These are phyloP conservation scores for Oreotrochilus melanogaster DNA, from an alignment of 2,113 vertebrate genomes.

Conservation along the genomic window DNA sequence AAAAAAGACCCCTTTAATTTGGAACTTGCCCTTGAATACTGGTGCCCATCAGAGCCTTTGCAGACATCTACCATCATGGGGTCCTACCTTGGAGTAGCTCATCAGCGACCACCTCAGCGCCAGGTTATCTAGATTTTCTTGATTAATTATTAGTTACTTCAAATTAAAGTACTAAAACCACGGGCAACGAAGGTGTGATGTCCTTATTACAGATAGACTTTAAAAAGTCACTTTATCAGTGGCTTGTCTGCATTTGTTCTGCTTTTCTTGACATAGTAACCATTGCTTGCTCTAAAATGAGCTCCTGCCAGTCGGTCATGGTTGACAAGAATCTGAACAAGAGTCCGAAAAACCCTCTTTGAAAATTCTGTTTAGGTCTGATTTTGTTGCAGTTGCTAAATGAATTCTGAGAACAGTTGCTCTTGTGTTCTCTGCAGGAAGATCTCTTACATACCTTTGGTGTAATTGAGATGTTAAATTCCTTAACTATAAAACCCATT, in stretches of 20 bases:
- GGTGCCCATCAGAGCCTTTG: conserved; percentile 94
- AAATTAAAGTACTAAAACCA: not conserved
- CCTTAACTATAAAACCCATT: not conserved
- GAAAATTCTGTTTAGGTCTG: not conserved
- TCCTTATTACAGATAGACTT: not conserved
- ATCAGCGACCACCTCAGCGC: conserved; percentile 95
- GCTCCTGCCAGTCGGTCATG: not conserved
- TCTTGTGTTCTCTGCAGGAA: not conserved
- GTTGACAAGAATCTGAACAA: not conserved
- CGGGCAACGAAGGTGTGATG: not conserved
- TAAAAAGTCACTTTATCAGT: not conserved
- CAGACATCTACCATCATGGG: conserved; percentile 90
- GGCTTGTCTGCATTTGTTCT: not conserved
- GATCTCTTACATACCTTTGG: not conserved
- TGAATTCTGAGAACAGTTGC: not conserved
- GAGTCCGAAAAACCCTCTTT: not conserved
- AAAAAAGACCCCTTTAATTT: conserved; percentile 89
- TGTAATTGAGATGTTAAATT: not conserved
- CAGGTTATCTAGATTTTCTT: conserved; percentile 79
- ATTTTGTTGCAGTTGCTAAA: not conserved
- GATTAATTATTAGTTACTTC: not conserved
- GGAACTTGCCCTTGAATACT: conserved; percentile 93
- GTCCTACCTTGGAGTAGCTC: conserved; percentile 91
- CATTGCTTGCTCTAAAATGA: not conserved
- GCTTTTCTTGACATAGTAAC: not conserved